A percentile compares a stretch with the other conserved stretches of the same genome.
Evolutionary conservation across 2,888 invertebrate genomes (phyloP).

Genomic region (Trilocha varians): DNA sequence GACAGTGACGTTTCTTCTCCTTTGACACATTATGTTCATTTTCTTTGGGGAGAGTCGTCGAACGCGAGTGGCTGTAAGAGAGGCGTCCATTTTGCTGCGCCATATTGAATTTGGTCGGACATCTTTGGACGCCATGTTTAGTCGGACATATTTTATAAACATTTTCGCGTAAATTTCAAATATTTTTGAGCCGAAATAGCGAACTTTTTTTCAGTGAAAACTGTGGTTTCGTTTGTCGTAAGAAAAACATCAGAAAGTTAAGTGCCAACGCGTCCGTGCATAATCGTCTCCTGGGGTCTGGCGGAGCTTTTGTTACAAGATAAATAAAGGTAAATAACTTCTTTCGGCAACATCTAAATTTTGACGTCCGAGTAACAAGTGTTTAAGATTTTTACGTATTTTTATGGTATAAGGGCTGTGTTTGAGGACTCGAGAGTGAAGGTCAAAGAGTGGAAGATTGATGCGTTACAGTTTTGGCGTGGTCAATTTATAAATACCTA

Average conservation of each 20-base stretch:
- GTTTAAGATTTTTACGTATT: constrained; percentile 61
- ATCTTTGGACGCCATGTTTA: constrained; percentile 82
- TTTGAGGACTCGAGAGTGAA: constrained; percentile 38
- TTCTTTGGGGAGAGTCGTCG: constrained; percentile 31
- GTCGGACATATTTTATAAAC: constrained; percentile 84
- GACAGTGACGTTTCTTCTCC: constrained; percentile 14
- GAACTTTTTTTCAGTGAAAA: constrained; percentile 67
- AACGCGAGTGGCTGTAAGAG: constrained; percentile 32
- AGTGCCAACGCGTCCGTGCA: constrained; percentile 61
- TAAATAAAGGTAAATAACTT: constrained; percentile 72
- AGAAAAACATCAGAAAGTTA: constrained; percentile 52
- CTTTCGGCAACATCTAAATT: constrained; percentile 58
- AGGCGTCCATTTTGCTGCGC: constrained; percentile 74
- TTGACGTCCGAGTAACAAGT: constrained; percentile 69
- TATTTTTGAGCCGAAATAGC: constrained; percentile 66
- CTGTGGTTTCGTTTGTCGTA: constrained; percentile 46
- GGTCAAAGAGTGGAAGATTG: constrained; percentile 44
- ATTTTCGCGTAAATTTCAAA: constrained; percentile 76
- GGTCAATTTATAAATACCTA: constrained; percentile 59
- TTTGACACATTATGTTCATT: not conserved
- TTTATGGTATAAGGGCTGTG: constrained; percentile 34
- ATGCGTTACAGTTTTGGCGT: constrained; percentile 44
- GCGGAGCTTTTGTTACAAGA: constrained; percentile 67
- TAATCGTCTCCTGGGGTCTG: constrained; percentile 62
- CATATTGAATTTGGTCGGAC: constrained; percentile 76